Base-by-base conservation (phyloP, 2,888 invertebrate species). In the Pseudanteris insignis region DNA sequence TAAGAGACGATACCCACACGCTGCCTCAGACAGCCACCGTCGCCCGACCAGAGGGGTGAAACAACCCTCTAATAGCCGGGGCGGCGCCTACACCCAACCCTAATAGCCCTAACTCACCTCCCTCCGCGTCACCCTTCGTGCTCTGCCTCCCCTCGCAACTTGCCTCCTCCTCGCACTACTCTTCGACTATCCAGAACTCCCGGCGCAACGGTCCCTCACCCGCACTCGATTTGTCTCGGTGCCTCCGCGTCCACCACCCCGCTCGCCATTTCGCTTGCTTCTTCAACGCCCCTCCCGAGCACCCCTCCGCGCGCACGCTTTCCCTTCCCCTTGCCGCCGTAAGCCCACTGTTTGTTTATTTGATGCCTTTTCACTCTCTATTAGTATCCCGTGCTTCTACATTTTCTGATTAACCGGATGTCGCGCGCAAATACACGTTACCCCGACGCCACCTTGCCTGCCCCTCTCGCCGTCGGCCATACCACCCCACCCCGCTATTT, bases 291-390 rank as follows among this genome's bases (percentile, higher is more conserved):
- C 57, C 28, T n/a, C 21, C 7, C 21, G 30, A 13, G 15, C 29
- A 24, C 48, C 44, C 29, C 44, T 55, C 26, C 26, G 7, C 48
- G 60, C 37, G 7, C 48, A 58, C 37, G 8, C 26, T n/a, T 5
- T n/a, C 34, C 18, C 34, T 36, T 33, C 36, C 30, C 43, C 24
- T 29, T 33, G 41, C 33, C 14, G 29, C 32, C 25, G 43, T 64
- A 54, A 69, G 26, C 26, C 8, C 71, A 67, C 73, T 75, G 78
- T 78, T 79, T 78, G 78, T 79, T 79, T 79, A 78, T 78, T 77
- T 72, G 76, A 79, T 78, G 74, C 78, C 78, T 79, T 78, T 79
- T 78, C 78, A 78, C 79, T 78, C 78, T 77, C 78, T 78, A 79
- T 79, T 79, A 78, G 78, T 76, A 77, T 75, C 73, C 72, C 69